These are phyloP conservation scores for Sprattus sprattus DNA, from an alignment of 2,113 vertebrate genomes.

Conservation along the genomic window DNA sequence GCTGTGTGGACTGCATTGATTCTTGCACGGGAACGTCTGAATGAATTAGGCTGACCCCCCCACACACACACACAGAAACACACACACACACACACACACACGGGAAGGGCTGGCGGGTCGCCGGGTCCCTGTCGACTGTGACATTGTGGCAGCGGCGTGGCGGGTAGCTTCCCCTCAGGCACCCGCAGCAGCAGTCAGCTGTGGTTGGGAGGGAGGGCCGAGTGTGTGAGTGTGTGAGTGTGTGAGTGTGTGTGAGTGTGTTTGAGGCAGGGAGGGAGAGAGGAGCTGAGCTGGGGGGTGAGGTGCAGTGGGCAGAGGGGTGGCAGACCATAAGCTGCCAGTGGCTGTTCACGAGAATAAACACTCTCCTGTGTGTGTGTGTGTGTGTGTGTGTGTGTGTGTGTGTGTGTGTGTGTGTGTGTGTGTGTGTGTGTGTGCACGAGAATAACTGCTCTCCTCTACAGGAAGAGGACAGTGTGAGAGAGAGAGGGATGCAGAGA, in stretches of 20 bases:
- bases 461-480: conserved; percentile 33
- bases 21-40: too few relatives aligned
- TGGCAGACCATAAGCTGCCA: neutral
- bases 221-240: conserved; percentile 10
- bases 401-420: too few relatives aligned
- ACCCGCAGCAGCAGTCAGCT: conserved; percentile 33
- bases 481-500: neutral
- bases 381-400: too few relatives aligned
- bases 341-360: neutral
- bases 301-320: neutral
- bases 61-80: neutral
- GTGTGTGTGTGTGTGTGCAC: too few relatives aligned
- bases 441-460: neutral
- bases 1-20: too few relatives aligned
- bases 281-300: neutral
- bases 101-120: neutral
- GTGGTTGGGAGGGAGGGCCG: conserved; percentile 42
- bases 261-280: neutral
- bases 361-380: too few relatives aligned
- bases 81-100: neutral
- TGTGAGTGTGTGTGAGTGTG: conserved; percentile 23
- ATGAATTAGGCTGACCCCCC: too few relatives aligned
- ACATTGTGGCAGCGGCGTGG: neutral
- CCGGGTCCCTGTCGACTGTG: neutral
- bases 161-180: neutral